Conservation (phyloP, 1,140 invertebrate genomes). For the Drosophila teissieri region DNA sequence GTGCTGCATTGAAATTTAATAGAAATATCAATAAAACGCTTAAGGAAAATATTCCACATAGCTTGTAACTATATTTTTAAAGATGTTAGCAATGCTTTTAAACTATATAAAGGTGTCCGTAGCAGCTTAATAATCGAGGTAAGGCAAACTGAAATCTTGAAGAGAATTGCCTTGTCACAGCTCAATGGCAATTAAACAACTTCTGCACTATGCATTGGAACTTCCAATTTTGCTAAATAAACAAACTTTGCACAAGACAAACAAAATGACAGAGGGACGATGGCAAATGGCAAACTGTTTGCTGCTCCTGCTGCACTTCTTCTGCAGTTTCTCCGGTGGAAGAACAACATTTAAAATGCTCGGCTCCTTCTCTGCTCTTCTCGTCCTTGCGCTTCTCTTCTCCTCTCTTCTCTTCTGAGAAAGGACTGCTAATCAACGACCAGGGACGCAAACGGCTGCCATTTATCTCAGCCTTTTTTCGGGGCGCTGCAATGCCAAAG, state of each 20-base stretch:
- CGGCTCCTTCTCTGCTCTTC: background rate
- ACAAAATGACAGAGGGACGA: slow-evolving; percentile 50
- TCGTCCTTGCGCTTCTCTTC: no score
- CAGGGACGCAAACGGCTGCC: slow-evolving; percentile 37
- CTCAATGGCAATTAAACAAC: slow-evolving; percentile 56
- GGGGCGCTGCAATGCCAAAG: slow-evolving; percentile 27
- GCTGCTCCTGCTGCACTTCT: slow-evolving; percentile 16
- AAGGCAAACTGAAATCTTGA: slow-evolving; percentile 3
- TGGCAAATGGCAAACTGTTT: slow-evolving; percentile 20
- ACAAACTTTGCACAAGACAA: slow-evolving; percentile 60
- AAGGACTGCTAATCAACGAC: slow-evolving; percentile 52
- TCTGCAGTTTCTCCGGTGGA: slow-evolving; percentile 25
- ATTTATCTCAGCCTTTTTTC: slow-evolving; percentile 50
- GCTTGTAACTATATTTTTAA: no score
- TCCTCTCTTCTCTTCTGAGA: background rate
- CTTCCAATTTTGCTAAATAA: slow-evolving; percentile 65
- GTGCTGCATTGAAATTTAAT: slow-evolving; percentile 4
- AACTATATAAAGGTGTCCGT: background rate
- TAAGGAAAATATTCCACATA: background rate
- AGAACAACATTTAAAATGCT: slow-evolving; percentile 57
- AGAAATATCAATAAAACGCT: slow-evolving; percentile 2
- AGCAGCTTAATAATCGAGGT: background rate
- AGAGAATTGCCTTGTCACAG: slow-evolving; percentile 27
- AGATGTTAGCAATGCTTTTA: no score
- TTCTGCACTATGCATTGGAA: slow-evolving; percentile 39